Percentiles rank a stretch among this genome's conserved stretches.
Evolutionary conservation across 2,888 invertebrate genomes (phyloP).

Genomic region (Eilema griseolum): DNA sequence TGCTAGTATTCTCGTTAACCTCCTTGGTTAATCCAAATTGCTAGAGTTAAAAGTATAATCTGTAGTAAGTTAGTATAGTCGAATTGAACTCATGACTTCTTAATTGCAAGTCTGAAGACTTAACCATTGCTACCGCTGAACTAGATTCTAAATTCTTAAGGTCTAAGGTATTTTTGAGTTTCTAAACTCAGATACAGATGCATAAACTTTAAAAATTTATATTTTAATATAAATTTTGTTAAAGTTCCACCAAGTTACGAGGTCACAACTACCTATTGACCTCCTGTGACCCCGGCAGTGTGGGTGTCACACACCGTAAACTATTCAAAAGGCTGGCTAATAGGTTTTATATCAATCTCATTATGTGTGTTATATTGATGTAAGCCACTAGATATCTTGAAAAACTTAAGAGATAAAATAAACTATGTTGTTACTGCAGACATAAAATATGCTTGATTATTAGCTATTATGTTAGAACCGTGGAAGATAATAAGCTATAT

Average conservation of each 20-base stretch:
- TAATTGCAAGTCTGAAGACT: not conserved
- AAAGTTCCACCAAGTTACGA: not conserved
- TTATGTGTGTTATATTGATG: conserved; percentile 15
- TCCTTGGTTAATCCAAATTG: not conserved
- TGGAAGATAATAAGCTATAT: not conserved
- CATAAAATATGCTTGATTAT: not conserved
- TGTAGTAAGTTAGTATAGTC: not conserved
- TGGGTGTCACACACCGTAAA: conserved; percentile 25
- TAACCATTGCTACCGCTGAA: not conserved
- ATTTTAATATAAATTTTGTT: conserved; percentile 4
- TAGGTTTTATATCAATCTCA: conserved; percentile 20
- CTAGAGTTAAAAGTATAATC: not conserved
- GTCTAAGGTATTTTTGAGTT: not conserved
- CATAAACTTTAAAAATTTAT: not conserved
- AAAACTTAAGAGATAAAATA: not conserved
- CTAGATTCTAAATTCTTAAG: not conserved
- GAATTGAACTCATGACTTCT: not conserved
- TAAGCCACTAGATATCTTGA: conserved; percentile 17
- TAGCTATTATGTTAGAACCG: not conserved
- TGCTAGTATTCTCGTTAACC: not conserved
- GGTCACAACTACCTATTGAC: conserved; percentile 19
- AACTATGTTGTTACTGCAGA: not conserved
- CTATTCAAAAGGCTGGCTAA: conserved; percentile 16
- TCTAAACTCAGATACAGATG: not conserved
- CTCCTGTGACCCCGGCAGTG: conserved; percentile 14